Evolutionary conservation across 1,140 invertebrate species (phyloP), one percentile per base, ranked within the genome.

Genomic region (Tribolium castaneum): DNA sequence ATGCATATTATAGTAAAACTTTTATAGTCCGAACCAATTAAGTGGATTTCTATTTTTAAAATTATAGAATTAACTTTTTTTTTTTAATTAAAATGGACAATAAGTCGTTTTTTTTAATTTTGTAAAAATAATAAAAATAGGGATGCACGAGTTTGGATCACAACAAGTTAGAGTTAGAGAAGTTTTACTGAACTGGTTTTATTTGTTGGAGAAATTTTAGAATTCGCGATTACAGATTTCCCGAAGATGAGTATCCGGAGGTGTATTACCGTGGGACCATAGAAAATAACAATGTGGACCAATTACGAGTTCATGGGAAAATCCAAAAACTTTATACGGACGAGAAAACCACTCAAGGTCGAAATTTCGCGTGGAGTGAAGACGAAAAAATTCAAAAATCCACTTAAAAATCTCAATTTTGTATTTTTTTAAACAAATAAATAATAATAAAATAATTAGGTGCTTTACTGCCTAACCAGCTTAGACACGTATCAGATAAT

Each of bases 321-420:
- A 39, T 82, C 3, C 78, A 72, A 25, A 77, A 80, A 25, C 14
- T 77, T 51, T 76, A 51, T 59, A 45, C 34, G 70, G 78, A 78
- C 35, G 72, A 80, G 22, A 72, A 77, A 62, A 70, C 54, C 72
- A 88, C 25, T 35, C 25, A 87, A 12, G 87, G 86, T 4, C 87
- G 90, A 80, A 90, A 90, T 81, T 90, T 90, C 77, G 88, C 88
- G 5, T 90, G 90, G 90, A 90, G 82, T 78, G 83, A 85, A 52
- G 81, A 82, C 70, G 82, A 86, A 80, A 85, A 78, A 78, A 77
- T 30, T 39, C 73, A 74, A 71, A 83, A 79, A 78, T 56, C 16
- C 14, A 54, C 34, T 45, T 12, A 45, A 70, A 13, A 72, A 72
- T 10, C 16, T 6, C 7, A 34, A 62, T 62, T 62, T 62, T 62